Base-by-base conservation (phyloP, 1,140 invertebrate species). In the Mycetomoellerius zeteki region DNA sequence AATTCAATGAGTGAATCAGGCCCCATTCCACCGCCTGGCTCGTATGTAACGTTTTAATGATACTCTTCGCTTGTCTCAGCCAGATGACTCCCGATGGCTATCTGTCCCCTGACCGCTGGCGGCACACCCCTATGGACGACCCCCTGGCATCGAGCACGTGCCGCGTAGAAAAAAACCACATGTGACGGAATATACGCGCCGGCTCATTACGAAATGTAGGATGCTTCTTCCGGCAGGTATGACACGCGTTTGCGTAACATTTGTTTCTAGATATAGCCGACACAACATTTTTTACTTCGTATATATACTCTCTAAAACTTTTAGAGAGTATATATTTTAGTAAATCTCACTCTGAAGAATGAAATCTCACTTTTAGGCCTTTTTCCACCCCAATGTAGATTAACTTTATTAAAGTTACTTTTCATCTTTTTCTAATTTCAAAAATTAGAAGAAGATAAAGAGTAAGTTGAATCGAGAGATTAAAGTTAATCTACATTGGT, bases 1-100 rank as follows among this genome's bases (percentile, higher is more conserved):
- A 93, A 94, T 94, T 93, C 92, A 92, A 91, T 91, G 91, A 94
- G 88, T 93, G 93, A 94, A 94, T 94, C 93, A 93, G 88, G 60
- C 77, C 78, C 73, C 86, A 54, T 77, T 65, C 75, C 43, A 43
- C 67, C 78, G 64, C 19, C 90, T 72, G 89, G 54, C 88, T 89
- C 56, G 77, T 76, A 58, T 86, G 92, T 92, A 93, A 93, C 92
- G 90, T 93, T 95, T 94, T 95, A 94, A 94, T 93, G 94, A 94
- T 92, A 92, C 88, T 87, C 85, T 91, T 90, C 37, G 37, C 37
- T 90, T 47, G 90, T 89, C 85, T 80, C 64, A 87, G 86, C 93
- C 94, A 94, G 94, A 95, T 95, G 94, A 95, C 94, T 95, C 93
- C 90, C 86, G 94, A 95, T 95, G 92, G 86, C 85, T 95, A 95